phyloP scores from a whole-genome alignment of 2,113 vertebrate genomes.

The Danionella cerebrum region DNA sequence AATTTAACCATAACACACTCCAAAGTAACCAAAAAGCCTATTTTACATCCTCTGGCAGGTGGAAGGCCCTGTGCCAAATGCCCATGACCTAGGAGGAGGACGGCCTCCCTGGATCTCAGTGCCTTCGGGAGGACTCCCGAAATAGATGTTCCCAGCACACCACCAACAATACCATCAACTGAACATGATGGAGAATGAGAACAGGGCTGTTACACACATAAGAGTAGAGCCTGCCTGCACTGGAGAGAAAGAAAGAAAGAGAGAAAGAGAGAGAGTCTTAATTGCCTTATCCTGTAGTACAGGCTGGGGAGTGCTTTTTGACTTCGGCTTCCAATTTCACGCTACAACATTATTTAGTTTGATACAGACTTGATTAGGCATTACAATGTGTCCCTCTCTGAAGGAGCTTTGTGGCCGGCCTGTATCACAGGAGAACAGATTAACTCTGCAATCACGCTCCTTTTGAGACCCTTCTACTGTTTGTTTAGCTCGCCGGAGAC shows the following conservation, averaged over 20 bases:
- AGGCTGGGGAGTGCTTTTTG: slow-evolving; percentile 59
- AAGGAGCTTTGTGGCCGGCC: slow-evolving; percentile 50
- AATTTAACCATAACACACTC: neutral
- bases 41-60: slow-evolving; percentile 9
- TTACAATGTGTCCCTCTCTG: slow-evolving; percentile 41
- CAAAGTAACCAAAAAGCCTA: slow-evolving; percentile 1
- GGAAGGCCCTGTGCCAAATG: slow-evolving; percentile 23
- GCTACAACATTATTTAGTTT: slow-evolving; percentile 66
- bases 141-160: slow-evolving; percentile 65
- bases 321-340: slow-evolving; percentile 65
- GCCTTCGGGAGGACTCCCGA: slow-evolving; percentile 59
- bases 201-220: neutral
- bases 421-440: slow-evolving; percentile 60
- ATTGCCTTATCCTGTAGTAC: slow-evolving; percentile 62
- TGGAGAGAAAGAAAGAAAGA: slow-evolving; percentile 23
- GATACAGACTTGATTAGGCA: slow-evolving; percentile 70
- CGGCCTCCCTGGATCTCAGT: slow-evolving; percentile 36
- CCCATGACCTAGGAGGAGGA: slow-evolving; percentile 37
- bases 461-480: slow-evolving; percentile 47
- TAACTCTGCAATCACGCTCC: slow-evolving; percentile 57
- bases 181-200: slow-evolving; percentile 14
- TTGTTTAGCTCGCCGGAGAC: slow-evolving; percentile 29
- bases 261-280: slow-evolving; percentile 36
- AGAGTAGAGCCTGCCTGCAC: slow-evolving; percentile 21
- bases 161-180: slow-evolving; percentile 39